Evolutionary conservation across 2,888 invertebrate species (phyloP).

Genomic region (Hemaris fuciformis): DNA sequence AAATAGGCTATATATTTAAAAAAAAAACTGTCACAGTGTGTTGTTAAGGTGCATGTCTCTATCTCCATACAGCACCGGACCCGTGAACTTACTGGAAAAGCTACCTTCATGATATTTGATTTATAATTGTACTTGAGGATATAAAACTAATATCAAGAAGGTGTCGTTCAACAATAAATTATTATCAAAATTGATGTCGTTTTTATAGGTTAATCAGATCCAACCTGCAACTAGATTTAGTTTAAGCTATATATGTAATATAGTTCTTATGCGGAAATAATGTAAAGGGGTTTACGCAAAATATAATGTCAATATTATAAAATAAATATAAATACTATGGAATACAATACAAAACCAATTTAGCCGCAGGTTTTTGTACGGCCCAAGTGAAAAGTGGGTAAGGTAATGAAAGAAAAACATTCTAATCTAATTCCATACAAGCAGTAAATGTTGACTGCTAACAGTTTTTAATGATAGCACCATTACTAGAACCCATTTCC

Average conservation of each 20-base stretch:
- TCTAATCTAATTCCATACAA: neutral
- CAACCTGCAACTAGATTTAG: neutral
- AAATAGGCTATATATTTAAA: neutral
- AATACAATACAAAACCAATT: neutral
- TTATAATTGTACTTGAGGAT: neutral
- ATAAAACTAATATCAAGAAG: neutral
- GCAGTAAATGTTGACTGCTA: neutral
- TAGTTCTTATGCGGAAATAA: neutral
- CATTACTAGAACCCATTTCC: constrained; percentile 4
- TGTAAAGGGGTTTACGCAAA: neutral
- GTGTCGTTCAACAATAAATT: neutral
- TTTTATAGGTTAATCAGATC: neutral
- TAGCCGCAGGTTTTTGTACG: neutral
- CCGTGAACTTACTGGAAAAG: neutral
- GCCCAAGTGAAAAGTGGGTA: neutral
- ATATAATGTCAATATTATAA: neutral
- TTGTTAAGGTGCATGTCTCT: neutral
- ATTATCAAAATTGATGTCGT: neutral
- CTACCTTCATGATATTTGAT: neutral
- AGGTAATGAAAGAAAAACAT: neutral
- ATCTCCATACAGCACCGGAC: neutral
- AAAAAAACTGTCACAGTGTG: neutral
- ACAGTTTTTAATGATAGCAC: neutral
- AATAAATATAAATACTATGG: neutral
- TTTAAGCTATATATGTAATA: neutral